These are phyloP conservation scores for Vireo griseus DNA, from an alignment of 2,797 vertebrate genomes.

Conservation along the genomic window DNA sequence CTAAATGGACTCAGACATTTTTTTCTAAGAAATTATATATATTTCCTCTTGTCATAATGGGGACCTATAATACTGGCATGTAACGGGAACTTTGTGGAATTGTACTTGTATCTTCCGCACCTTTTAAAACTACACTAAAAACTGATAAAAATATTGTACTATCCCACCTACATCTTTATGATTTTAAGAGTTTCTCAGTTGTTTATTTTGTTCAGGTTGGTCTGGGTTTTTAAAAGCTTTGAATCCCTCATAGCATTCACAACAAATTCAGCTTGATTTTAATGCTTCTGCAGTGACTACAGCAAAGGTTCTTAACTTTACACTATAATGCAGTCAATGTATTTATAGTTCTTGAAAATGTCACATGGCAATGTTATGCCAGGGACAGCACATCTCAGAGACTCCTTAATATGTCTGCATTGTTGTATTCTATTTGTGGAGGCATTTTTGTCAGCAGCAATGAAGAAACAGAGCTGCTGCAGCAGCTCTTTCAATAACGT, in stretches of 20 bases:
- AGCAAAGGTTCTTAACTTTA: slow-evolving; percentile 57
- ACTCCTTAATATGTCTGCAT: slow-evolving; percentile 43
- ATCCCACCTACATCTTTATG: not conserved
- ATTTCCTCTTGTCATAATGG: slow-evolving; percentile 26
- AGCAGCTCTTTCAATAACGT: slow-evolving; percentile 9
- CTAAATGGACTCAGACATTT: slow-evolving; percentile 39
- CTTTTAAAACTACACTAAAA: not conserved
- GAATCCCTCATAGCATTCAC: not conserved
- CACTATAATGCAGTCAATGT: slow-evolving; percentile 45
- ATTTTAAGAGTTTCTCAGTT: not conserved
- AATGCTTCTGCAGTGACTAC: slow-evolving; percentile 32
- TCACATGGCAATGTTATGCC: slow-evolving; percentile 38
- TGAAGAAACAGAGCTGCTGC: slow-evolving; percentile 23
- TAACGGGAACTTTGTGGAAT: slow-evolving; percentile 43
- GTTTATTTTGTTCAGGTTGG: not conserved
- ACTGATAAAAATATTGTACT: not conserved
- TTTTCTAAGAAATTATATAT: slow-evolving; percentile 31
- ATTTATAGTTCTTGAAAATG: slow-evolving; percentile 64
- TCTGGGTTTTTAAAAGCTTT: not conserved
- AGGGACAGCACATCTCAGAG: slow-evolving; percentile 33
- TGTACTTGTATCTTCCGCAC: not conserved
- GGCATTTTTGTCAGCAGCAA: slow-evolving; percentile 14
- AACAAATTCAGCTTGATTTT: slow-evolving; percentile 11
- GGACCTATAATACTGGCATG: slow-evolving; percentile 41
- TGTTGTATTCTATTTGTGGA: slow-evolving; percentile 52